A percentile compares a stretch with the other conserved stretches of the same genome.
Evolutionary conservation across 1,140 invertebrate genomes (phyloP).

Genomic region (Lethocerus indicus): DNA sequence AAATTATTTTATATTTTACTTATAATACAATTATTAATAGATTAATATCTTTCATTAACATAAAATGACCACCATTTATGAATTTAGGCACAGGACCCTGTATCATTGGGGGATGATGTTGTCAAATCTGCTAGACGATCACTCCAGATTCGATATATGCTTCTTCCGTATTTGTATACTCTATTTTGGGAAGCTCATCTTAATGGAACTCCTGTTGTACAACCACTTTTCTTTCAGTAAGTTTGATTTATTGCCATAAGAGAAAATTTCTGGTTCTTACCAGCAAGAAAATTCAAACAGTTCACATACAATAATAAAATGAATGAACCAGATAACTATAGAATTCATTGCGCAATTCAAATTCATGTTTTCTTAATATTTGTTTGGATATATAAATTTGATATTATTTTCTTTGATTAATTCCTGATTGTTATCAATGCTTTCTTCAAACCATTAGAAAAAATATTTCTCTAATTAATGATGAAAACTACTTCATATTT

Average conservation of each 20-base stretch:
- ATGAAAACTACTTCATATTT: background rate
- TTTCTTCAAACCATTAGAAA: too few relatives aligned
- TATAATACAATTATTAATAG: background rate
- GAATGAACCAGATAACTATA: background rate
- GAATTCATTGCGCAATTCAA: background rate
- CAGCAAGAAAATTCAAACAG: background rate
- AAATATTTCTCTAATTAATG: too few relatives aligned
- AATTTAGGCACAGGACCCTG: constrained; percentile 61
- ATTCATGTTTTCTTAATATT: background rate
- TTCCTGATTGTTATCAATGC: too few relatives aligned
- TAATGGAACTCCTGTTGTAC: constrained; percentile 49
- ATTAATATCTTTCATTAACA: background rate
- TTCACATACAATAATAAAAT: background rate
- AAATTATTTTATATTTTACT: background rate
- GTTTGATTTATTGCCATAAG: constrained; percentile 18
- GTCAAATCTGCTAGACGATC: constrained; percentile 42
- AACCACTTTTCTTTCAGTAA: constrained; percentile 69
- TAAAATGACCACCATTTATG: constrained; percentile 8
- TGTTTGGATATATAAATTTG: too few relatives aligned
- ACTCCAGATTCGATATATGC: constrained; percentile 45
- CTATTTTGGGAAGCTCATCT: constrained; percentile 56
- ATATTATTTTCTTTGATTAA: too few relatives aligned
- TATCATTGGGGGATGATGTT: constrained; percentile 44
- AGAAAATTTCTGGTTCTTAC: background rate
- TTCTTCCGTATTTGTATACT: constrained; percentile 71